Percentiles rank a stretch among this genome's conserved stretches.
Conservation (phyloP, 2,888 invertebrate species). For the Iphiclides podalirius region DNA sequence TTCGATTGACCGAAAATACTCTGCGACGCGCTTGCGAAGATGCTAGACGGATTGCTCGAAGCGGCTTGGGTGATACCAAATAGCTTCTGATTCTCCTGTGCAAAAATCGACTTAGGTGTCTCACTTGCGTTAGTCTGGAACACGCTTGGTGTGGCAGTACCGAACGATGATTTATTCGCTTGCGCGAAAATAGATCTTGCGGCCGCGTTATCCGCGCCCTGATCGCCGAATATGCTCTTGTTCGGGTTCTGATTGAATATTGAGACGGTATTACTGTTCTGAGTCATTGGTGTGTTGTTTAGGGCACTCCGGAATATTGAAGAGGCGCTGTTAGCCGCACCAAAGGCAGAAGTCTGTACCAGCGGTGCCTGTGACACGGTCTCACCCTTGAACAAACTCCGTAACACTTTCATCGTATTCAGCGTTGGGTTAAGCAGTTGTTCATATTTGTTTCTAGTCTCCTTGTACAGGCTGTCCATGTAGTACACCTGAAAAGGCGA, state of each 20-base stretch:
- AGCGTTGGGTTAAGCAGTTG: constrained; percentile 46
- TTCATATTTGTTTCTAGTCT: constrained; percentile 51
- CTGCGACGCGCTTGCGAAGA: constrained; percentile 44
- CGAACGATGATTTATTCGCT: constrained; percentile 10
- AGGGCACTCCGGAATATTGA: constrained; percentile 57
- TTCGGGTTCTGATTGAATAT: constrained; percentile 31
- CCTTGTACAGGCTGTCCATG: constrained; percentile 50
- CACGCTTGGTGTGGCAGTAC: background rate
- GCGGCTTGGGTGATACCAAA: constrained; percentile 27
- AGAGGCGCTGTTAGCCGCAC: constrained; percentile 33
- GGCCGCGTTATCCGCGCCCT: constrained; percentile 20
- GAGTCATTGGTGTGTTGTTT: constrained; percentile 34
- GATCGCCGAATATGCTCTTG: constrained; percentile 31
- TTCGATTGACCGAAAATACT: constrained; percentile 13
- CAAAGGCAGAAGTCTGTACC: constrained; percentile 34
- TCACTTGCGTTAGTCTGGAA: constrained; percentile 11
- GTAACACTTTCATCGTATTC: constrained; percentile 43
- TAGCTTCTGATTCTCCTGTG: constrained; percentile 48
- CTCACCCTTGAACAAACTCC: constrained; percentile 55
- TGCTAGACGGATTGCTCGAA: constrained; percentile 35
- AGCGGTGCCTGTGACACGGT: constrained; percentile 38
- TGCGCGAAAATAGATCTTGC: constrained; percentile 26
- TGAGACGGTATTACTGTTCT: constrained; percentile 28
- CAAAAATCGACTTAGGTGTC: constrained; percentile 40
- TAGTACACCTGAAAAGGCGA: constrained; percentile 47